Conservation (phyloP, 2,888 invertebrate species). For the Eupithecia vulgata region DNA sequence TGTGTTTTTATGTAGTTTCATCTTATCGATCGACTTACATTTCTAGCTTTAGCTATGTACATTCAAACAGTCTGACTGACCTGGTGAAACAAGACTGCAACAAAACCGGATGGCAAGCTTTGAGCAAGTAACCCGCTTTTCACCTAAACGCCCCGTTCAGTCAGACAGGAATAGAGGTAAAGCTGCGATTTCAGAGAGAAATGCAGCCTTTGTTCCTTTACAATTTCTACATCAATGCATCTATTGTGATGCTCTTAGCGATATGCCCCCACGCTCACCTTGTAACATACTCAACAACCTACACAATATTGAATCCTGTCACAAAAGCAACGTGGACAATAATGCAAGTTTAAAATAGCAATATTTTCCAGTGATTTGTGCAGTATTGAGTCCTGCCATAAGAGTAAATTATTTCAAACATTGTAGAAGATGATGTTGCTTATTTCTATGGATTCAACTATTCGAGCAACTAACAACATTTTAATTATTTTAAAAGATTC, state of each 20-base stretch:
- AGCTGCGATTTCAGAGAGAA: constrained; percentile 8
- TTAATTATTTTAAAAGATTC: not conserved
- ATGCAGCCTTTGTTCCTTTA: constrained; percentile 10
- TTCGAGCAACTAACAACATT: not conserved
- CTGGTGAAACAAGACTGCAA: not conserved
- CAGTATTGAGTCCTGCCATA: no score
- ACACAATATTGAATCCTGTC: not conserved
- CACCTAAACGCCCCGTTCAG: not conserved
- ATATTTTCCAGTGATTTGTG: not conserved
- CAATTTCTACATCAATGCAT: constrained; percentile 7
- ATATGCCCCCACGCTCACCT: not conserved
- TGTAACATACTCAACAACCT: not conserved
- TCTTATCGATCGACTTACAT: no score
- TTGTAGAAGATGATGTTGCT: not conserved
- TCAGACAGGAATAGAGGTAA: constrained; percentile 8
- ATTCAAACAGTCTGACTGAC: not conserved
- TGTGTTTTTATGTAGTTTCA: no score
- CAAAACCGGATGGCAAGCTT: not conserved
- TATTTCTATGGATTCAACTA: not conserved
- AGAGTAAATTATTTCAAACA: not conserved
- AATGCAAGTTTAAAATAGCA: not conserved
- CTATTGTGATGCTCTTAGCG: constrained; percentile 10
- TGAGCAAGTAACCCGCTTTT: not conserved
- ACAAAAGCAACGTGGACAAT: not conserved
- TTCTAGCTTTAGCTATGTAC: no score